phyloP scores from a whole-genome alignment of 2,888 invertebrate genomes.

The Hyalella azteca region DNA sequence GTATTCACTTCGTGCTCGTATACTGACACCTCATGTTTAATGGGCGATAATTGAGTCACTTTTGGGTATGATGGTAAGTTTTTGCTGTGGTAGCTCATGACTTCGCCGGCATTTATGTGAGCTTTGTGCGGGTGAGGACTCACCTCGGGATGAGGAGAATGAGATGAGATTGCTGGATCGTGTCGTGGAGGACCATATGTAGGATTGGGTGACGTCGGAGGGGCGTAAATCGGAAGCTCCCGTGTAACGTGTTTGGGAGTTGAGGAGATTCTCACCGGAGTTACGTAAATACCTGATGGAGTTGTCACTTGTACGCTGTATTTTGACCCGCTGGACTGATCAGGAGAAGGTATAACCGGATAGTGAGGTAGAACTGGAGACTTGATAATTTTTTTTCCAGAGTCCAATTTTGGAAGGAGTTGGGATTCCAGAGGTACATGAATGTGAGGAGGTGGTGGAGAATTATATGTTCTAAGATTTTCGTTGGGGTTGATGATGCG shows the following conservation, averaged over 20 bases:
- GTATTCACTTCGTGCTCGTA: neutral
- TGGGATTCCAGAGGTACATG: neutral
- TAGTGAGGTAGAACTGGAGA: slow-evolving; percentile 2
- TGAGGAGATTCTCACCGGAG: neutral
- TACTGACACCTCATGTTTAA: neutral
- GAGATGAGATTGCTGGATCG: neutral
- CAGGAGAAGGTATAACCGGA: slow-evolving; percentile 13
- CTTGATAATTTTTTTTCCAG: neutral
- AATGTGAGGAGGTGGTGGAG: neutral
- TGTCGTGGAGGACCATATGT: neutral
- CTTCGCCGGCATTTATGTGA: neutral
- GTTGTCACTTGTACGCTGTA: slow-evolving; percentile 26
- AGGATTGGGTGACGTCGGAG: neutral
- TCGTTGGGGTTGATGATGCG: slow-evolving; percentile 5
- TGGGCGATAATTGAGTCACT: neutral
- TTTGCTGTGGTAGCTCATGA: neutral
- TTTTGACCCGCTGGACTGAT: neutral
- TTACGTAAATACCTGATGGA: slow-evolving; percentile 17
- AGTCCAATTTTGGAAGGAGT: neutral
- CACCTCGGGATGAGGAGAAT: neutral
- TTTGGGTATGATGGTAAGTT: neutral
- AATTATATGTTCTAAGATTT: no score
- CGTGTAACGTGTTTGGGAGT: neutral
- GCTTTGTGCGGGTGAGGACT: slow-evolving; percentile 5
- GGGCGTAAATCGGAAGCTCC: neutral